Base-by-base conservation (phyloP, 2,888 invertebrate genomes). In the Leptura quadrifasciata region DNA sequence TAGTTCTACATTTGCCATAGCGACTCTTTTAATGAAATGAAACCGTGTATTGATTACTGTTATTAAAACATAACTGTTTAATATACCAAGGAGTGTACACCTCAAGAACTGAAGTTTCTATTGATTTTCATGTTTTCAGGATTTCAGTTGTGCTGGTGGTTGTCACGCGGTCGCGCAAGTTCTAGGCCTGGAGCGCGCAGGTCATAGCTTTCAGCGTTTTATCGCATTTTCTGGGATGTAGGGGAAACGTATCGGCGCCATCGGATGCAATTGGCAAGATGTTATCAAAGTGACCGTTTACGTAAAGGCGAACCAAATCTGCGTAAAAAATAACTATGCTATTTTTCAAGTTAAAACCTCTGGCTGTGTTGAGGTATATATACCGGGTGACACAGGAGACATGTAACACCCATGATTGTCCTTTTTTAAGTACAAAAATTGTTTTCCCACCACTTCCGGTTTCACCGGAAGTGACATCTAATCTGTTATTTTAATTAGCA, bases 91-190 rank as follows among this genome's bases (percentile, higher is more conserved):
- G 64, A 64, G 81, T 81, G 83, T 81, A 80, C 84, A 84, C 80
- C 78, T 82, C 81, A 79, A 77, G 78, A 83, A 83, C 81, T 81
- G 84, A 83, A 83, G 83, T 84, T 83, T 83, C 83, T 87, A 87
- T 87, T 86, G 87, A 87, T 87, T 87, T 86, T 81, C 85, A 80
- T 83, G 82, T 85, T 86, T 85, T 87, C 83, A 82, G 84, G 84
- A 74, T 55, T 69, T 74, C 69, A 39, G 52, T 55, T 20, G 24
- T 65, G 71, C 72, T 52, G 69, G 68, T 18, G 18, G 31, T 15
- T n/a, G 39, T 39, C 35, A n/a, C 64, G 57, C 27, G 17, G 63
- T 18, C 31, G 63, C 18, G 31, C 31, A 18, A 20, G 24, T 63
- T 27, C n/a, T 15, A n/a, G 39, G 18, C 39, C 39, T 24, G 58